Base-by-base conservation (phyloP, 1,140 invertebrate species). In the Pseudomyrmex dendroicus region DNA sequence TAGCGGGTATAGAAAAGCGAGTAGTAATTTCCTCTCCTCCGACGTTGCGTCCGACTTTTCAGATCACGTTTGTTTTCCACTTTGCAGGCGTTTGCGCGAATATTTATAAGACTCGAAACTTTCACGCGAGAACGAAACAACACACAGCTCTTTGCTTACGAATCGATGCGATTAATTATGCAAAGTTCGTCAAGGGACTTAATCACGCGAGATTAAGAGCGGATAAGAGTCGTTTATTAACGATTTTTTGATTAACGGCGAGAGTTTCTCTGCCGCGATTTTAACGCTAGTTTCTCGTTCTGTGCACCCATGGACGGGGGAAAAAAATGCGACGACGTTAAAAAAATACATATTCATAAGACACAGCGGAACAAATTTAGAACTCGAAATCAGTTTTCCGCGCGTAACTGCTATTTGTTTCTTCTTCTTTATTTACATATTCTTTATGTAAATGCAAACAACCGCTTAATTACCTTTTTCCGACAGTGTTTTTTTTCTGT, bases 141-240 rank as follows among this genome's bases (percentile, higher is more conserved):
- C n/a, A 35, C 35, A 7, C 25, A 35, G 35, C 20, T 7, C 25
- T 12, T 77, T 56, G 12, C 50, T 77, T 56, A n/a, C 50, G 20
- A 77, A 68, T 77, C 63, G 17, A 74, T 74, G 50, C n/a, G 2
- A 78, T 70, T 22, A 59, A 70, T 68, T 78, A 78, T 70, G 44
- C 64, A 70, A 48, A 59, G 35, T 77, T 22, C 20, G 52, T 22
- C 20, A 44, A 13, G 20, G 7, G 2, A 56, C 52, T 77, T 68
- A 67, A 67, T 67, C 73, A 67, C 48, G 76, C 54, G 54, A 72
- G 66, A 80, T 80, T 80, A 72, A 59, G 44, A 50, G 54, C 54
- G 46, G 76, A 80, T 80, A 72, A 35, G 25, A 48, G 72, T 48
- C 57, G 57, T 62, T 59, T 44, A 70, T 59, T 66, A 57, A 68